A percentile compares a stretch with the other conserved stretches of the same genome.
phyloP scores from a whole-genome alignment of 1,140 invertebrate genomes.

The Drosophila chauvacae region DNA sequence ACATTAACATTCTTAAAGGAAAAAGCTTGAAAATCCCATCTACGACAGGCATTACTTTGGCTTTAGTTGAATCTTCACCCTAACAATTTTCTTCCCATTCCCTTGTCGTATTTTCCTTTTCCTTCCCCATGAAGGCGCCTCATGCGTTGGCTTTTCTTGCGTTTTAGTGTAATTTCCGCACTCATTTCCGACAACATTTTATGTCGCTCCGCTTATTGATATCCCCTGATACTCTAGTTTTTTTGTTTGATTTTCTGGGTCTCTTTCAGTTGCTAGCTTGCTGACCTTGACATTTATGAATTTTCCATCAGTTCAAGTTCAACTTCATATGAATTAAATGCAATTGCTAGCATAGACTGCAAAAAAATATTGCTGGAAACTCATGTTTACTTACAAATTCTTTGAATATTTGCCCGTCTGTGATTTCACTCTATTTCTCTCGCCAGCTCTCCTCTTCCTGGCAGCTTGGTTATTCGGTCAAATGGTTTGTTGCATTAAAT shows the following conservation, averaged over 20 bases:
- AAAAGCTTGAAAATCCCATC: neutral
- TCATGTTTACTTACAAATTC: slow-evolving; percentile 4
- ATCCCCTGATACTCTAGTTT: slow-evolving; percentile 11
- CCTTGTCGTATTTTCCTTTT: neutral
- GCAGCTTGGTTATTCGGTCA: slow-evolving; percentile 44
- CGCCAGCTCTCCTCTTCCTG: neutral
- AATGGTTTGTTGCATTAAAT: slow-evolving; percentile 79
- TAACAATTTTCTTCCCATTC: neutral
- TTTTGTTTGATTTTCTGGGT: neutral
- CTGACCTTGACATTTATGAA: slow-evolving; percentile 42
- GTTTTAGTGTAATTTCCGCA: slow-evolving; percentile 79
- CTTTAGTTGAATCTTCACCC: neutral
- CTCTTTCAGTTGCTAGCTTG: neutral
- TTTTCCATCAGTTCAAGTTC: neutral
- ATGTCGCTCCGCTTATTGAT: slow-evolving; percentile 57
- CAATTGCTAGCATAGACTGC: neutral
- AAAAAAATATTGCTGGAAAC: too few relatives aligned
- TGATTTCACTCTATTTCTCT: neutral
- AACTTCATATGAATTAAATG: neutral
- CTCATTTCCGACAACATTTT: slow-evolving; percentile 79
- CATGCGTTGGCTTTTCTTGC: slow-evolving; percentile 38
- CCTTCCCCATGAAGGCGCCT: neutral
- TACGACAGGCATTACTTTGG: slow-evolving; percentile 32
- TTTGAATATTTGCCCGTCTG: neutral
- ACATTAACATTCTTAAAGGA: neutral